phyloP scores from a whole-genome alignment of 2,113 vertebrate genomes.

The mouse (Mus musculus) region DNA sequence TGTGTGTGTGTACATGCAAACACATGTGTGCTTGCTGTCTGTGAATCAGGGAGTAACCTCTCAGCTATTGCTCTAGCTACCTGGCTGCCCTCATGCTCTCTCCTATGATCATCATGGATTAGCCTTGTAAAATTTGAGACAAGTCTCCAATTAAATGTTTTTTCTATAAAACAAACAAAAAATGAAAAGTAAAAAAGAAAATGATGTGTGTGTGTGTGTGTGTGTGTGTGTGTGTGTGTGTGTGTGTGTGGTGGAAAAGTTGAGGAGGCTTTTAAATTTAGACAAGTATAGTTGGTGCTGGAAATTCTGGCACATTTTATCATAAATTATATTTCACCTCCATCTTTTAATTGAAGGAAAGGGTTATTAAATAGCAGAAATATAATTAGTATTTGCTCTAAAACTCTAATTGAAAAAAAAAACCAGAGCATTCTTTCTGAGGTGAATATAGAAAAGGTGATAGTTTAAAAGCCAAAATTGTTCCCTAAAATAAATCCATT shows the following conservation, averaged over 20 bases:
- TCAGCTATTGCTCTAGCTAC: background rate
- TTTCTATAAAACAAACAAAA: background rate
- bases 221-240: background rate
- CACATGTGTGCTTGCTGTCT: background rate
- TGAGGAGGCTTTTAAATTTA: background rate
- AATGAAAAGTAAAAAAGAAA: background rate
- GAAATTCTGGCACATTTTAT: background rate
- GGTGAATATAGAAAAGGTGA: conserved; percentile 60
- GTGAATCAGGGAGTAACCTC: background rate
- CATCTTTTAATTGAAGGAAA: background rate
- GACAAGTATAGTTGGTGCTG: background rate
- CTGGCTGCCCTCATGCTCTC: background rate
- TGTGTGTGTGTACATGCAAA: background rate
- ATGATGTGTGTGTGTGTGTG: background rate
- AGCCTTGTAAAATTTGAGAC: background rate
- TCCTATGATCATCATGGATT: background rate
- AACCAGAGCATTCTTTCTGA: conserved; percentile 40
- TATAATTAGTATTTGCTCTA: conserved; percentile 54
- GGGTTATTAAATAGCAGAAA: conserved; percentile 30
- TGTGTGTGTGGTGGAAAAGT: background rate
- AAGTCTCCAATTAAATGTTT: background rate
- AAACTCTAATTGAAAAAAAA: conserved; percentile 53
- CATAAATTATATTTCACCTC: conserved; percentile 15
- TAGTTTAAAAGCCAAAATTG: conserved; percentile 61
- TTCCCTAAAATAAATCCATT: conserved; percentile 57